Evolutionary conservation across 2,888 invertebrate genomes (phyloP).

Genomic region (Notodonta dromedarius): DNA sequence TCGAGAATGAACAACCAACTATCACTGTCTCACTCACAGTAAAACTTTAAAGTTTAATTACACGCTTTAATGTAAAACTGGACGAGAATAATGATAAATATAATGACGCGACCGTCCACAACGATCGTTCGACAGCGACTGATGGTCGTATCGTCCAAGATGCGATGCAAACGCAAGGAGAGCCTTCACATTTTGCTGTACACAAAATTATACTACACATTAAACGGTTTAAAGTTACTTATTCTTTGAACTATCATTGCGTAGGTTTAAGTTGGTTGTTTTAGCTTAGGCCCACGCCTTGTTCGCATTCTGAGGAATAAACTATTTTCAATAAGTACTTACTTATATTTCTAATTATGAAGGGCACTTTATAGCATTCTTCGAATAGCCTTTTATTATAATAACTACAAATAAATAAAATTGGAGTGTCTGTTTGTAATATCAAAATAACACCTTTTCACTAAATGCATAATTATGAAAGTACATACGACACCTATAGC

Average conservation of each 20-base stretch:
- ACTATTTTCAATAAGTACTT: not conserved
- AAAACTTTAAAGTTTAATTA: slow-evolving; percentile 54
- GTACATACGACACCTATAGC: too few species aligned
- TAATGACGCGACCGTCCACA: slow-evolving; percentile 49
- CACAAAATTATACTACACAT: slow-evolving; percentile 50
- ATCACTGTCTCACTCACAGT: slow-evolving; percentile 50
- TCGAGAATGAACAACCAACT: slow-evolving; percentile 40
- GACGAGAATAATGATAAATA: slow-evolving; percentile 16
- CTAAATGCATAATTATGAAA: too few species aligned
- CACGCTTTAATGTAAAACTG: slow-evolving; percentile 50
- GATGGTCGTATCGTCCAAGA: slow-evolving; percentile 51
- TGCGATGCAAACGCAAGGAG: slow-evolving; percentile 49
- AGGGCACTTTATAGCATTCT: too few species aligned
- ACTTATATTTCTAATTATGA: too few species aligned
- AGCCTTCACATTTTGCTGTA: slow-evolving; percentile 42
- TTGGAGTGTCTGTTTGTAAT: too few species aligned
- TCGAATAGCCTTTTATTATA: too few species aligned
- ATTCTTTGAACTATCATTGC: slow-evolving; percentile 9
- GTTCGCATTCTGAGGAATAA: slow-evolving; percentile 18
- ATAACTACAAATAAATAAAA: too few species aligned
- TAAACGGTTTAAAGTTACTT: slow-evolving; percentile 28
- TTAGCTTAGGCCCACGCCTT: slow-evolving; percentile 35
- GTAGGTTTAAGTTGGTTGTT: slow-evolving; percentile 33
- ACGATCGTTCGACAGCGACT: slow-evolving; percentile 57
- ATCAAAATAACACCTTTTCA: too few species aligned